These are phyloP conservation scores for Tenualosa thibaudeaui DNA, from an alignment of 2,797 vertebrate genomes.

Conservation along the genomic window DNA sequence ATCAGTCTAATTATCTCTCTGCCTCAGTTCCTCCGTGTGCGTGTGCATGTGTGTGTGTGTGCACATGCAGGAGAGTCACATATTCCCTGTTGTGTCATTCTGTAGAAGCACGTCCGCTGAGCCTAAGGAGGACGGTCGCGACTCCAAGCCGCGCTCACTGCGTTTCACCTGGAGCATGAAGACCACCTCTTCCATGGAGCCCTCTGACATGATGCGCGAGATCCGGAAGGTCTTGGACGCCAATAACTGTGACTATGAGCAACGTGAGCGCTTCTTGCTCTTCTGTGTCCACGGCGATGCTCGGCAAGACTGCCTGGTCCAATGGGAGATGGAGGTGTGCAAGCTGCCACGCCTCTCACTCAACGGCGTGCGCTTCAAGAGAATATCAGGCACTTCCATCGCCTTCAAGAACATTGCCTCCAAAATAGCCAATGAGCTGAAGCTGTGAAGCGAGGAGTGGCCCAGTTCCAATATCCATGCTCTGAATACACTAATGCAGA, in stretches of 20 bases:
- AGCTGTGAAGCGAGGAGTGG: conserved; percentile 71
- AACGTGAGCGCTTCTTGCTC: conserved; percentile 85
- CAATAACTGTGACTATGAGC: conserved; percentile 90
- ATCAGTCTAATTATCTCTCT: too few relatives aligned
- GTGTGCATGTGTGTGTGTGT: not conserved
- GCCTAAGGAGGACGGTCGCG: conserved; percentile 81
- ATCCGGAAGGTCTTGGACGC: conserved; percentile 87
- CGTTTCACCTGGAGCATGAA: conserved; percentile 93
- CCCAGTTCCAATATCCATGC: not conserved
- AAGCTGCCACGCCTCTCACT: conserved; percentile 86
- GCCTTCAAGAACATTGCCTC: conserved; percentile 91
- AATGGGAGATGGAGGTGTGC: conserved; percentile 92
- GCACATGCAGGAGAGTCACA: not conserved
- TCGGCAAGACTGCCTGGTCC: conserved; percentile 84
- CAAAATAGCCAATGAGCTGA: conserved; percentile 88
- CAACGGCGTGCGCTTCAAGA: conserved; percentile 87
- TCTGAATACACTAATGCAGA: not conserved
- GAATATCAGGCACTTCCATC: conserved; percentile 87
- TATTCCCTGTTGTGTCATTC: not conserved
- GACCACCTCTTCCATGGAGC: conserved; percentile 88
- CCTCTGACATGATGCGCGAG: conserved; percentile 87
- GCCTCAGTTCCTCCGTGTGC: not conserved
- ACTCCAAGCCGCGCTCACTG: conserved; percentile 79
- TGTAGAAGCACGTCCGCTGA: conserved; percentile 80
- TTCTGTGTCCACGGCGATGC: conserved; percentile 87